Percentiles rank a stretch among this genome's conserved stretches.
These are phyloP conservation scores for Scolopax mira DNA, from an alignment of 2,113 vertebrate genomes.

Conservation along the genomic window DNA sequence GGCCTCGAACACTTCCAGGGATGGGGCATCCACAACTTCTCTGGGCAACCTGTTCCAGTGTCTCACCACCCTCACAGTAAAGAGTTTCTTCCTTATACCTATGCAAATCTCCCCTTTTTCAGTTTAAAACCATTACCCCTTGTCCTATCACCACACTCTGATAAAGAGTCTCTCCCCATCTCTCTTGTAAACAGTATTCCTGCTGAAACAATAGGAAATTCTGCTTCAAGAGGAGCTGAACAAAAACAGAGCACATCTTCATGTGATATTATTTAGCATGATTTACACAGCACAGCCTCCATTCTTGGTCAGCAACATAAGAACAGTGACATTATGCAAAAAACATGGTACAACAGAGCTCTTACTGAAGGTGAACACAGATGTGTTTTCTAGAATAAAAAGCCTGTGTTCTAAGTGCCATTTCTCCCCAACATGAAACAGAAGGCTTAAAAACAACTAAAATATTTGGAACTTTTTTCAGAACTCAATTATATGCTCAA, in stretches of 20 bases:
- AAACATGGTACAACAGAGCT: accelerated
- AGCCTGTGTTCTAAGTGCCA: accelerated
- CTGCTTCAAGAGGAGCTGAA: background rate
- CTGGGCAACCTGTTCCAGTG: no score
- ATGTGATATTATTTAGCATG: background rate
- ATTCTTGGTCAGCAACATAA: background rate
- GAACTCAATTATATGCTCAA: background rate
- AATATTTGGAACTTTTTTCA: background rate
- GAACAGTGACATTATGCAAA: background rate
- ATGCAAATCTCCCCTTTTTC: no score
- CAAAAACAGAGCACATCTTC: background rate
- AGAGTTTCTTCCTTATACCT: no score
- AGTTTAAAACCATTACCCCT: no score
- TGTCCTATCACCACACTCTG: no score
- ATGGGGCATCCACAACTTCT: no score
- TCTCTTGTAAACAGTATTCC: background rate
- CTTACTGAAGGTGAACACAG: background rate
- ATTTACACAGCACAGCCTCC: background rate
- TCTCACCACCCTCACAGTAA: no score
- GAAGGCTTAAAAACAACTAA: background rate
- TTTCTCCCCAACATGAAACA: background rate
- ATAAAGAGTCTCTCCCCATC: no score
- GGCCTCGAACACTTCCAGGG: no score
- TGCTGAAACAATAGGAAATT: background rate
- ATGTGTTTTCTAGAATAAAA: background rate